These are phyloP conservation scores for Polyodon spathula DNA, from an alignment of 2,113 vertebrate species.

Conservation along the genomic window DNA sequence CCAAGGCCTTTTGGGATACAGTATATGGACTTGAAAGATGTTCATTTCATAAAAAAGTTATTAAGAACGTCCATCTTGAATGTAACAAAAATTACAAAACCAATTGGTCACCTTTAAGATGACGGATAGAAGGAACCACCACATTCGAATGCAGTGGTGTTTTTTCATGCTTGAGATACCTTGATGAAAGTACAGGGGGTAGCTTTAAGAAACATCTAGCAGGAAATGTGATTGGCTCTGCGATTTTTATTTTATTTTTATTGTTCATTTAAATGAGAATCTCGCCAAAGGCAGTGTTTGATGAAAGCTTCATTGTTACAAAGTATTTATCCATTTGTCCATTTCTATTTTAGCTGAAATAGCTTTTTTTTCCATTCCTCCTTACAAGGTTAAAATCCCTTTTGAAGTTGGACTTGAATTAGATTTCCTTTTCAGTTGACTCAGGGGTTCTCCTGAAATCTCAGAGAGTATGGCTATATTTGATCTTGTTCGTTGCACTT, in stretches of 20 bases:
- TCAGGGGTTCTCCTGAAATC: constrained; percentile 38
- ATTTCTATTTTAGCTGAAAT: constrained; percentile 19
- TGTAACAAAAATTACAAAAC: no score
- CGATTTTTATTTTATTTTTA: constrained; percentile 15
- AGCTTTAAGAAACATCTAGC: constrained; percentile 7
- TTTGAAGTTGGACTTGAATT: constrained; percentile 36
- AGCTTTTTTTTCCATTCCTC: constrained; percentile 9
- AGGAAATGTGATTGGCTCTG: constrained; percentile 7
- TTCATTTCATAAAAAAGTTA: constrained; percentile 4
- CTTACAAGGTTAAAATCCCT: constrained; percentile 29
- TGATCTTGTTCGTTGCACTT: no score
- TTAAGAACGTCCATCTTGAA: background rate
- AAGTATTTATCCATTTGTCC: constrained; percentile 17
- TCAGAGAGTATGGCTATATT: no score
- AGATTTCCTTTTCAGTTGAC: constrained; percentile 27
- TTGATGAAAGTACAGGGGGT: background rate
- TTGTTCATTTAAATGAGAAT: constrained; percentile 24
- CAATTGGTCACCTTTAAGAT: no score
- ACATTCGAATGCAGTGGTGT: no score
- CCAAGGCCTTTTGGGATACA: constrained; percentile 1
- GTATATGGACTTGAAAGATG: background rate
- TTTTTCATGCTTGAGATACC: background rate
- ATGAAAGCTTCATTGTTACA: constrained; percentile 28
- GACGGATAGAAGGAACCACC: no score
- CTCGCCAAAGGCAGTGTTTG: constrained; percentile 18